phyloP scores from a whole-genome alignment of 35 echinoderm and acorn worm genomes.

The Lytechinus variegatus region DNA sequence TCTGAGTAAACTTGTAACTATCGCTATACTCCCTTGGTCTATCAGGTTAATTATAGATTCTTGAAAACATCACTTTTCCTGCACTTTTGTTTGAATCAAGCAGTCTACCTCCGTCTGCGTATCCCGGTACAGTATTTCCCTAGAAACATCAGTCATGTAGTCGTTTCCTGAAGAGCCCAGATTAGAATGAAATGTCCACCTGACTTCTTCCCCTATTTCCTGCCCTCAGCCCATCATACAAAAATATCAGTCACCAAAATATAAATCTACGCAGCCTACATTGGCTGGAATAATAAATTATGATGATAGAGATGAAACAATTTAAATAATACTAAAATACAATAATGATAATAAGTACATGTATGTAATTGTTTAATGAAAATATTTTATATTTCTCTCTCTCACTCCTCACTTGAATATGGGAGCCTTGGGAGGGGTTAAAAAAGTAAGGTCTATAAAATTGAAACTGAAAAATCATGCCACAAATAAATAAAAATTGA shows the following conservation, averaged over 20 bases:
- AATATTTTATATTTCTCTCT: not conserved
- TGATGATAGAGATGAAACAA: too few species aligned
- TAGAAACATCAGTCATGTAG: conserved; percentile 28
- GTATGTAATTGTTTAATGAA: not conserved
- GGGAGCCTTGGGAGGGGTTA: too few species aligned
- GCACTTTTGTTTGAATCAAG: conserved; percentile 29
- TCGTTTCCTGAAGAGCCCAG: not conserved
- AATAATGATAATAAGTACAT: not conserved
- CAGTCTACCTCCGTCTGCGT: not conserved
- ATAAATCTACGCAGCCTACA: too few species aligned
- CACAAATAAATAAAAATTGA: too few species aligned
- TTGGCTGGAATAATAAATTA: too few species aligned
- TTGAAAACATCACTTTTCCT: not conserved
- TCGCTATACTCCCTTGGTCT: too few species aligned
- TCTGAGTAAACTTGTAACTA: too few species aligned
- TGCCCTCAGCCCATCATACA: not conserved
- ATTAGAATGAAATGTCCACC: conserved; percentile 18
- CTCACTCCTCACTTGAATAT: too few species aligned
- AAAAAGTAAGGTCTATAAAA: too few species aligned
- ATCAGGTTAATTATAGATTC: not conserved
- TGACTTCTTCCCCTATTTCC: conserved; percentile 1
- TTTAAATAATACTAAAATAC: not conserved
- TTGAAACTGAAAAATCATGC: too few species aligned
- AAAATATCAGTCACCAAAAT: not conserved
- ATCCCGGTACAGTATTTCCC: conserved; percentile 27